Evolutionary conservation across 2,797 vertebrate genomes (phyloP).

Genomic region (Phalanger gymnotis): DNA sequence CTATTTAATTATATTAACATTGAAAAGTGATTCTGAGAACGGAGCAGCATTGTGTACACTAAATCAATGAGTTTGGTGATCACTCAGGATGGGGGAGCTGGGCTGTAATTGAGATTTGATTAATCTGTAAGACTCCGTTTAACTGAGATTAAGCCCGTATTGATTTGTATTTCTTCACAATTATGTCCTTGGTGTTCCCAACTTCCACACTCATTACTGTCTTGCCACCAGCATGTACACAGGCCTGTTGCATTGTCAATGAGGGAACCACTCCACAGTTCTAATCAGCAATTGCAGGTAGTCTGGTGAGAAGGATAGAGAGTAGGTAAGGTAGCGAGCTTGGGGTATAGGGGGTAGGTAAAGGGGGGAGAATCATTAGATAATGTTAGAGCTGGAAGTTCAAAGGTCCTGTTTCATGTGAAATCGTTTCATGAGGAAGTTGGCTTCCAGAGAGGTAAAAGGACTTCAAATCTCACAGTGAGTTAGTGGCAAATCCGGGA

Average conservation of each 20-base stretch:
- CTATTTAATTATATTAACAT: conserved; percentile 77
- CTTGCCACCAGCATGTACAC: neutral
- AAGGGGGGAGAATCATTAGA: neutral
- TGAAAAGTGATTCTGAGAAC: conserved; percentile 75
- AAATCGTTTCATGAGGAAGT: neutral
- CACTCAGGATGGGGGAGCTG: conserved; percentile 78
- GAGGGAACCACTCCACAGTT: neutral
- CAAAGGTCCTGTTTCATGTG: neutral
- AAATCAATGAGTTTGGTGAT: conserved; percentile 75
- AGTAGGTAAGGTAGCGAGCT: neutral
- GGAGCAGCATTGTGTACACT: conserved; percentile 73
- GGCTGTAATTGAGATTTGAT: conserved; percentile 84
- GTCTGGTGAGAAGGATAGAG: neutral
- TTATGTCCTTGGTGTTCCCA: conserved; percentile 65
- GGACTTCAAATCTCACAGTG: neutral
- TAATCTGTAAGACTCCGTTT: conserved; percentile 83
- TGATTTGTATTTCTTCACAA: conserved; percentile 80
- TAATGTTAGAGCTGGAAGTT: neutral
- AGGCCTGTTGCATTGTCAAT: conserved; percentile 10
- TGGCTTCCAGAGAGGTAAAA: neutral
- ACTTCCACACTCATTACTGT: conserved; percentile 59
- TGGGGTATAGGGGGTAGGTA: neutral
- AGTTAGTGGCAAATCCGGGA: neutral
- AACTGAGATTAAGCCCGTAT: conserved; percentile 80
- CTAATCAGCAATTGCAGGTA: neutral